A percentile compares a stretch with the other conserved stretches of the same genome.
phyloP scores from a whole-genome alignment of 2,797 vertebrate species.

The Pipistrellus pipistrellus region DNA sequence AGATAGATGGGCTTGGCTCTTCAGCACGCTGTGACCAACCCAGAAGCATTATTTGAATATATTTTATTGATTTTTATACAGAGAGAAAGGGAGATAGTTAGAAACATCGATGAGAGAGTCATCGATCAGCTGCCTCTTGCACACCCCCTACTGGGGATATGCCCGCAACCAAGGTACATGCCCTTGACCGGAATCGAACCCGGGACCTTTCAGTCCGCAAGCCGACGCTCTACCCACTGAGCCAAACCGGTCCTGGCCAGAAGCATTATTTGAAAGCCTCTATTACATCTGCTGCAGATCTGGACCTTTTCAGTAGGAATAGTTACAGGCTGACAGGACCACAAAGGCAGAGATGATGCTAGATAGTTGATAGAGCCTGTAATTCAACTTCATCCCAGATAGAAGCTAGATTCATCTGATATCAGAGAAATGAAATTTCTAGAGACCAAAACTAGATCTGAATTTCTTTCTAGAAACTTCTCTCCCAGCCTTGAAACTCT shows the following conservation, averaged over 20 bases:
- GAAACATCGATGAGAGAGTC: too few species aligned
- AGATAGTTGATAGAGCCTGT: neutral
- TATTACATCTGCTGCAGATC: neutral
- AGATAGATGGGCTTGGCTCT: slow-evolving; percentile 59
- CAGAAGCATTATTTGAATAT: neutral
- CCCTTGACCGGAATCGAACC: too few species aligned
- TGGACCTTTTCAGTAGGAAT: slow-evolving; percentile 15
- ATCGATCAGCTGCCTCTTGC: too few species aligned
- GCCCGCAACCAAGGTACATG: too few species aligned
- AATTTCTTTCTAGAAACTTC: neutral
- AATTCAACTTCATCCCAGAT: neutral
- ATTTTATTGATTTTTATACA: too few species aligned
- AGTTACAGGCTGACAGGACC: neutral
- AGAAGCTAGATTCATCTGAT: slow-evolving; percentile 39
- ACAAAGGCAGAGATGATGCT: slow-evolving; percentile 12
- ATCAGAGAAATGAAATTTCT: slow-evolving; percentile 53
- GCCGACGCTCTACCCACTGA: too few species aligned
- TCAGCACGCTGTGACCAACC: neutral
- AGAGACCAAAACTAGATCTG: slow-evolving; percentile 4
- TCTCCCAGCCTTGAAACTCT: neutral
- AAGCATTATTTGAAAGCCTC: neutral
- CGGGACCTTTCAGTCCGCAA: too few species aligned
- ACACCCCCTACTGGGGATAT: too few species aligned
- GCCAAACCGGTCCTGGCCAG: too few species aligned
- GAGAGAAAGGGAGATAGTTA: too few species aligned